Conservation (phyloP, 1,140 invertebrate species). For the Sarcophaga bullata region DNA sequence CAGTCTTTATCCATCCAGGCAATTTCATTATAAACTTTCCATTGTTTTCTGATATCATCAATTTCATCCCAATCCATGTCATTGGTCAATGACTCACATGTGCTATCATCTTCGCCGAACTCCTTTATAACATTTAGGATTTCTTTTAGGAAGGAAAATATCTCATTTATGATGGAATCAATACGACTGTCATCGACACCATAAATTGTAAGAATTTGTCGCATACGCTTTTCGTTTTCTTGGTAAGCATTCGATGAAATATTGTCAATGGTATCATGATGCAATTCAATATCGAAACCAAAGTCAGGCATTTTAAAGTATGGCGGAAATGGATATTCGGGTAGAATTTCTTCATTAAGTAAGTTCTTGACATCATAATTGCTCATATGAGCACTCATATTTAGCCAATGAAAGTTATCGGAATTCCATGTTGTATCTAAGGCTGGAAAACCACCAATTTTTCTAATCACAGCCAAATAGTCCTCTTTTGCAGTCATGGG, state of each 20-base stretch:
- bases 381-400: constrained; percentile 58
- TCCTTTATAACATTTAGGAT: constrained; percentile 48
- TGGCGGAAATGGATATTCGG: constrained; percentile 53
- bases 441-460: constrained; percentile 60
- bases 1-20: constrained; percentile 49
- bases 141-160: constrained; percentile 57
- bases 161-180: constrained; percentile 46
- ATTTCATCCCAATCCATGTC: not conserved
- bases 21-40: constrained; percentile 55
- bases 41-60: constrained; percentile 41
- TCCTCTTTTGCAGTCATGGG: constrained; percentile 53
- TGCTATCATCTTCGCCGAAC: constrained; percentile 48
- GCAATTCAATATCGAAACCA: constrained; percentile 53
- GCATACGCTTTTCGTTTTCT: constrained; percentile 55
- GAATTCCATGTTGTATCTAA: constrained; percentile 53
- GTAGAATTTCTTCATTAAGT: constrained; percentile 51
- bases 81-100: constrained; percentile 34
- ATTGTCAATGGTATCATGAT: constrained; percentile 41
- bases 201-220: constrained; percentile 48
- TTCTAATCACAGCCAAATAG: constrained; percentile 57
- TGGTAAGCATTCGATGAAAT: constrained; percentile 50
- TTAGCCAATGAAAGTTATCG: constrained; percentile 59
- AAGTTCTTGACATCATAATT: constrained; percentile 52
- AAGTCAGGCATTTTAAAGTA: constrained; percentile 57
- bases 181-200: constrained; percentile 46